Base-by-base conservation (phyloP, 2,888 invertebrate genomes). In the Apamea monoglypha region DNA sequence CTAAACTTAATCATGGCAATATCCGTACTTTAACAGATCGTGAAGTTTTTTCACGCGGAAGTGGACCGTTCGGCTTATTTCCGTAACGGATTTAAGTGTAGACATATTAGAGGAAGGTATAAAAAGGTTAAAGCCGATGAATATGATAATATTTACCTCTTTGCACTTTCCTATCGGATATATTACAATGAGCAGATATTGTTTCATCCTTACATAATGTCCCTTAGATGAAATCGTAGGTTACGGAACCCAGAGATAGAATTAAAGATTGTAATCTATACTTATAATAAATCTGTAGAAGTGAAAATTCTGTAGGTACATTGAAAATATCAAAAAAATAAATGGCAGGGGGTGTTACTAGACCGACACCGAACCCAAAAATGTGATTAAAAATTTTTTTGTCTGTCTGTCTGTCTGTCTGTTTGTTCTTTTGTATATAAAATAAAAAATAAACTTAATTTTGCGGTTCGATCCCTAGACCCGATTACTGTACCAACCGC, bases 181-280 rank as follows among this genome's bases (percentile, higher is more conserved):
- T 50, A 16, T 71, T 81, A 81, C 66, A 50, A 53, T 70, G 7
- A 21, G 21, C 40, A 74, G 63, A 74, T 72, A 76, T 66, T 72
- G 68, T 81, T 84, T 75, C 50, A 44, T 59, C 21, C 18, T 21
- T 73, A 56, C n/a, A 61, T 36, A 61, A 83, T 73, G 71, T 71
- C 18, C 29, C 18, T 36, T 10, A 36, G 67, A 77, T 81, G 7
- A 56, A 72, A 81, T 78, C 74, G 32, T 36, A 36, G 67, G 71
- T 59, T 81, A 14, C 18, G 7, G 56, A 71, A 14, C 53, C 25
- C 47, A 44, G 3, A 74, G 67, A 64, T 76, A 40, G 21, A 74
- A 59, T 64, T 72, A 40, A 66, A 73, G 76, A 75, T 69, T 75
- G 21, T 50, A 53, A 67, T n/a, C n/a, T n/a, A n/a, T n/a, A n/a